Evolutionary conservation across 2,113 vertebrate genomes (phyloP).

Genomic region (Galeopterus variegatus): DNA sequence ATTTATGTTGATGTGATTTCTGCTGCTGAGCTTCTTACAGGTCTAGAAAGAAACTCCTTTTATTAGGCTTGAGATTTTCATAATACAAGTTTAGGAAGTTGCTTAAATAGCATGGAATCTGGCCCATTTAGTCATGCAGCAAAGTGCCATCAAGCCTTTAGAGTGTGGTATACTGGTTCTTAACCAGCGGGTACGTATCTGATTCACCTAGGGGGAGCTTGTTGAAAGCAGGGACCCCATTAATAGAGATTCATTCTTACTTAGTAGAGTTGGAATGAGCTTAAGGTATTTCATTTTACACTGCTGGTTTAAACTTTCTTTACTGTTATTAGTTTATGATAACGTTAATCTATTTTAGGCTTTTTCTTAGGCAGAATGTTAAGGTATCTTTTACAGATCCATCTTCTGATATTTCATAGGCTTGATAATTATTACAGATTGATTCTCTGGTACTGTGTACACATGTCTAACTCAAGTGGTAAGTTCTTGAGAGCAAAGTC

Average conservation of each 20-base stretch:
- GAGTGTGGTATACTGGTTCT: neutral
- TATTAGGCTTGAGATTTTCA: neutral
- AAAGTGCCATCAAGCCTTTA: neutral
- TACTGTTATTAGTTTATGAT: neutral
- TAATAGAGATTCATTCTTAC: neutral
- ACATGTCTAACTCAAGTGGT: neutral
- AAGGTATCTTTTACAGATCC: neutral
- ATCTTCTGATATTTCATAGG: neutral
- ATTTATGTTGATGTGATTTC: conserved; percentile 3
- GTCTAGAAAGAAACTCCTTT: conserved; percentile 20
- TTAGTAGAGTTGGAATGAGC: neutral
- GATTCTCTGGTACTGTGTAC: neutral
- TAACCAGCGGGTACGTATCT: neutral
- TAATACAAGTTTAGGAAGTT: conserved; percentile 5
- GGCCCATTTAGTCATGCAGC: neutral
- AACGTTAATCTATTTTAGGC: conserved; percentile 37
- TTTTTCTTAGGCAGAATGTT: neutral
- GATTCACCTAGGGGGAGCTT: neutral
- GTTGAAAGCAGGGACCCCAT: neutral
- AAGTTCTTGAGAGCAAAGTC: neutral
- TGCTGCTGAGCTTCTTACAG: neutral
- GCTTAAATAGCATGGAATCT: neutral
- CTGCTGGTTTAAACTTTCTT: conserved; percentile 8
- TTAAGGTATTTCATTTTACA: neutral
- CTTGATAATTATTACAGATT: neutral